These are phyloP conservation scores for Colistium nudipinnis DNA, from an alignment of 2,113 vertebrate species.

Conservation along the genomic window DNA sequence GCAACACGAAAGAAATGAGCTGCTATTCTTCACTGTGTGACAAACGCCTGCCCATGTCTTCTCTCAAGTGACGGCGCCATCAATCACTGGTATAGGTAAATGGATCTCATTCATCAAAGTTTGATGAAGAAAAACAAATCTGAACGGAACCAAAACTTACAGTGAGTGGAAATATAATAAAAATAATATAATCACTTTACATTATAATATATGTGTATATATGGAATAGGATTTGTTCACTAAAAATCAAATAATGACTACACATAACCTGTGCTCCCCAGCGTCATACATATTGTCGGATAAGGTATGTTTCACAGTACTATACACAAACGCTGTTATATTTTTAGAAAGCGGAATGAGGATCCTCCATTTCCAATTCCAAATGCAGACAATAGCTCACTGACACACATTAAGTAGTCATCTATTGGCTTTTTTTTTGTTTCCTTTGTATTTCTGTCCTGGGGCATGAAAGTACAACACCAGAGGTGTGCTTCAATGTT, in stretches of 20 bases:
- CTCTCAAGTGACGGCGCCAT: conserved; percentile 20
- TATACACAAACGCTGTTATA: background rate
- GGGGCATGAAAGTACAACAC: background rate
- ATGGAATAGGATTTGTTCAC: too few species aligned
- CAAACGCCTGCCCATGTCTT: background rate
- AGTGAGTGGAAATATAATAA: too few species aligned
- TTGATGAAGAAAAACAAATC: background rate
- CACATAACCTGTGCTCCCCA: too few species aligned
- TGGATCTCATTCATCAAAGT: conserved; percentile 39
- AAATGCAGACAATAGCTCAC: background rate
- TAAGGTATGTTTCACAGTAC: too few species aligned
- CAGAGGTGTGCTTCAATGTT: background rate
- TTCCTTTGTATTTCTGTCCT: conserved; percentile 1
- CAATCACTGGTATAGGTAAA: conserved; percentile 31
- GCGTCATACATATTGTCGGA: too few species aligned
- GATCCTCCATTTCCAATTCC: conserved; percentile 6
- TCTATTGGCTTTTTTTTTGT: conserved; percentile 31
- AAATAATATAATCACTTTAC: too few species aligned
- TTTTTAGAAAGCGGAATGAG: conserved; percentile 21
- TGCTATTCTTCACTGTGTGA: conserved; percentile 19
- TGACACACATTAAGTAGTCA: background rate
- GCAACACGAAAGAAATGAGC: background rate
- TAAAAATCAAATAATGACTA: too few species aligned
- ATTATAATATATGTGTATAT: too few species aligned
- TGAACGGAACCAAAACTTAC: too few species aligned